Evolutionary conservation across 1,140 invertebrate genomes (phyloP), one percentile per base, ranked within the genome.

Genomic region (Drosophila asahinai): DNA sequence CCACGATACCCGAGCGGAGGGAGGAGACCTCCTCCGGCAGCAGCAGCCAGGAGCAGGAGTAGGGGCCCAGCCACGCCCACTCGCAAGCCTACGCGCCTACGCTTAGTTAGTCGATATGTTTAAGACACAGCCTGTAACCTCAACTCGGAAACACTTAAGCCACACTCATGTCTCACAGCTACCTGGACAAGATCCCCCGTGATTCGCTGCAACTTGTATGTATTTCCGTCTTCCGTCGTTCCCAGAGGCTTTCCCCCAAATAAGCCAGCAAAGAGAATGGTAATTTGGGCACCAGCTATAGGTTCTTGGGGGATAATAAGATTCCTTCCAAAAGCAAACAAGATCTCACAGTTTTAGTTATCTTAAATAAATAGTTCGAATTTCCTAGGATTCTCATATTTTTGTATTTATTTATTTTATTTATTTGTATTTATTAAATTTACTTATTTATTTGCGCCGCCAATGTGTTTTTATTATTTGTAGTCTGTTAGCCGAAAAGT

Each of bases 51-150:
- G 60, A 67, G 36, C 22, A 73, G 52, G 17, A 70, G 51, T 49
- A 57, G 27, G 43, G 36, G 45, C 55, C 45, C 54, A 52, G 70
- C 30, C 70, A 60, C 54, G 70, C 66, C 70, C 70, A 71, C 76
- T 80, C 81, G 45, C 70, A 51, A 60, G 67, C 54, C 54, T 72
- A 72, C 77, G 82, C 82, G 82, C 82, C 65, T 84, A 78, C 74
- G 82, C 82, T 86, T 86, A 86, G 82, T 72, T 86, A 84, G 82
- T 81, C 73, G 70, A 78, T 47, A 78, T 55, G 27, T 51, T 54
- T 73, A 75, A 80, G 71, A 63, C 63, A 64, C 51, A 64, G 60
- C 72, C 72, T 75, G 57, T 63, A 63, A 74, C 58, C 68, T 73
- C 47, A 73, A 72, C 64, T 57, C 64, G 17, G 61, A 17, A 5